Base-by-base conservation (phyloP, 2,888 invertebrate genomes). In the Drosophila differens region DNA sequence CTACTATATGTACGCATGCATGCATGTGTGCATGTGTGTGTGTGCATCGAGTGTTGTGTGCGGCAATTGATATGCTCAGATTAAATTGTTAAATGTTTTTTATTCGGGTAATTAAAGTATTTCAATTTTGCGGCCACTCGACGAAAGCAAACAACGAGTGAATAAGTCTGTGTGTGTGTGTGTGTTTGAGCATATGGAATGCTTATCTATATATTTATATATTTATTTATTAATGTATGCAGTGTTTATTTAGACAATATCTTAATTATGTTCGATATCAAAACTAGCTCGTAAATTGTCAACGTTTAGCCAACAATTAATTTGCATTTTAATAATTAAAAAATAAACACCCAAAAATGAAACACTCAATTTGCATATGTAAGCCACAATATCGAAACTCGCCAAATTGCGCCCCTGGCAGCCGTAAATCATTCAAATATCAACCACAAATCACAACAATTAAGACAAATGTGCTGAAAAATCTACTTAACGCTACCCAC, bases 41-140 rank as follows among this genome's bases (percentile, higher is more conserved):
- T 70, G 59, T 67, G 64, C 75, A 66, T 74, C 67, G 68, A 74
- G 73, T 83, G 74, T 54, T 77, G 74, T 85, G 82, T 82, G 79
- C 76, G 81, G 87, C 90, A 90, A 90, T 91, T 90, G 90, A 90
- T 90, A 90, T 91, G 91, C 91, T 90, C 91, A 91, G 90, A 90
- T 90, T 90, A 90, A 90, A 91, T 91, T 90, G 90, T 90, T 90
- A 91, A 90, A 91, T 91, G 92, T 91, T 91, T 91, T 91, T 91
- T 91, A 89, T 89, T 90, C 85, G 91, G 89, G 77, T 89, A 90
- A 90, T 90, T 90, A 91, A 90, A 91, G 87, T 91, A 88, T 91
- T 90, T 91, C 90, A 88, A 90, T 85, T 90, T 85, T 76, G 85
- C 75, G 85, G 76, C 72, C 75, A 75, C 70, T 84, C 84, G 77